Conservation (phyloP, 2,888 invertebrate species). For the Cheilosia soror region DNA sequence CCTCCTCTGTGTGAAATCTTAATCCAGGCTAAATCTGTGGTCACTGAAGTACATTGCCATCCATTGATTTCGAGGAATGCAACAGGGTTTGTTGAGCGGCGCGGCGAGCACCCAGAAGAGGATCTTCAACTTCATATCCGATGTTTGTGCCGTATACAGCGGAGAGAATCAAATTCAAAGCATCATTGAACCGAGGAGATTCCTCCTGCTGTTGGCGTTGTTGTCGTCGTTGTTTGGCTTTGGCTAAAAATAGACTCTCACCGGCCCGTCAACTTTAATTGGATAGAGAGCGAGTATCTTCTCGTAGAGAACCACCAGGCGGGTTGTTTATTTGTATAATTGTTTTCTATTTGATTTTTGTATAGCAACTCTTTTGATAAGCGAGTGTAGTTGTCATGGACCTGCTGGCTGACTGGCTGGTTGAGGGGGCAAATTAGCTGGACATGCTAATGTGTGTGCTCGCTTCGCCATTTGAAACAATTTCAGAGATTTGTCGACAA, state of each 20-base stretch:
- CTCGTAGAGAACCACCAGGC: background rate
- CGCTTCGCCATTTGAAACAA: conserved; percentile 44
- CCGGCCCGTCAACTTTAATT: conserved; percentile 50
- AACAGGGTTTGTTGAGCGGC: conserved; percentile 5
- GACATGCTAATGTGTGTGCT: conserved; percentile 63
- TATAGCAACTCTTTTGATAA: background rate
- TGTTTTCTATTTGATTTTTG: conserved; percentile 19
- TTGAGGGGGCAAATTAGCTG: conserved; percentile 36
- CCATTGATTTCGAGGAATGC: conserved; percentile 61
- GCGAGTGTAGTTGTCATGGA: background rate
- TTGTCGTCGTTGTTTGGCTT: conserved; percentile 19
- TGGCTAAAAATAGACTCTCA: conserved; percentile 63
- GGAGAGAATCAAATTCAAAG: conserved; percentile 49
- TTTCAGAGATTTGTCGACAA: conserved; percentile 69
- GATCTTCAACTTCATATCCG: conserved; percentile 24
- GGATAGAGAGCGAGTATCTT: background rate
- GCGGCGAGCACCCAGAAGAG: conserved; percentile 7
- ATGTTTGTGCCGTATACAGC: background rate
- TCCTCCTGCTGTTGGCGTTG: conserved; percentile 32
- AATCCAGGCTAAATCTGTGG: conserved; percentile 46
- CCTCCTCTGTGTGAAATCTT: conserved; percentile 35
- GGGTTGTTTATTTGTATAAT: conserved; percentile 43
- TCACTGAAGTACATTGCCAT: conserved; percentile 45
- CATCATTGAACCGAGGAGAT: conserved; percentile 69
- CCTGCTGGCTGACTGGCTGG: background rate